Evolutionary conservation across 37 sponge, comb jelly and placozoan species (phyloP).

Genomic region (Spongilla lacustris): DNA sequence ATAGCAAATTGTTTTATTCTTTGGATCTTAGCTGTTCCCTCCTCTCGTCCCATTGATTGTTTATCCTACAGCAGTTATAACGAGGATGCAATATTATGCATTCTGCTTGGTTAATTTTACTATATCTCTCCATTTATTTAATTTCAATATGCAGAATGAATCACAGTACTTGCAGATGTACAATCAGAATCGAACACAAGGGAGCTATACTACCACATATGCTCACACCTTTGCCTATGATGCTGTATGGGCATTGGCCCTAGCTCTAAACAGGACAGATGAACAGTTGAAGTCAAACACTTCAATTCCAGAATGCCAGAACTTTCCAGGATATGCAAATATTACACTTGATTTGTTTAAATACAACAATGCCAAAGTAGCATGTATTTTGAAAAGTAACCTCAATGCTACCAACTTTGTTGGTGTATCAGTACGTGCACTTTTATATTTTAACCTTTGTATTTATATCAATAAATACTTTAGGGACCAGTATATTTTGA

Average conservation of each 20-base stretch:
- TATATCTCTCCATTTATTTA: no score
- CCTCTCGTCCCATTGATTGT: no score
- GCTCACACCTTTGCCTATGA: slow-evolving; percentile 5
- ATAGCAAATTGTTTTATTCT: no score
- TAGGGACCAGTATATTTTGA: background rate
- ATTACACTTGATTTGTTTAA: background rate
- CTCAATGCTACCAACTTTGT: background rate
- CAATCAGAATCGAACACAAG: background rate
- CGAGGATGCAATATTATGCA: no score
- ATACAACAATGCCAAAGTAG: background rate
- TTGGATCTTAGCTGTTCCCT: no score
- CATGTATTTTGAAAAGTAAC: background rate
- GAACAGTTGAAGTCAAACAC: background rate
- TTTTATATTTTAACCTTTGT: background rate
- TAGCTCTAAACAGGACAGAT: slow-evolving; percentile 8
- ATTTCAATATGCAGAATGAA: background rate
- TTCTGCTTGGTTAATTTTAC: no score
- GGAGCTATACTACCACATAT: background rate
- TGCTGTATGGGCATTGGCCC: slow-evolving; percentile 10
- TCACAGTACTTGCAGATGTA: background rate
- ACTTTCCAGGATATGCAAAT: background rate
- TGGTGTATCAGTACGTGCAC: background rate
- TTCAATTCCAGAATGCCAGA: background rate
- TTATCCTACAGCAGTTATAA: no score
- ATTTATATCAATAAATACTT: background rate